phyloP scores from a whole-genome alignment of 2,888 invertebrate genomes.

The Acholoe squamosa region DNA sequence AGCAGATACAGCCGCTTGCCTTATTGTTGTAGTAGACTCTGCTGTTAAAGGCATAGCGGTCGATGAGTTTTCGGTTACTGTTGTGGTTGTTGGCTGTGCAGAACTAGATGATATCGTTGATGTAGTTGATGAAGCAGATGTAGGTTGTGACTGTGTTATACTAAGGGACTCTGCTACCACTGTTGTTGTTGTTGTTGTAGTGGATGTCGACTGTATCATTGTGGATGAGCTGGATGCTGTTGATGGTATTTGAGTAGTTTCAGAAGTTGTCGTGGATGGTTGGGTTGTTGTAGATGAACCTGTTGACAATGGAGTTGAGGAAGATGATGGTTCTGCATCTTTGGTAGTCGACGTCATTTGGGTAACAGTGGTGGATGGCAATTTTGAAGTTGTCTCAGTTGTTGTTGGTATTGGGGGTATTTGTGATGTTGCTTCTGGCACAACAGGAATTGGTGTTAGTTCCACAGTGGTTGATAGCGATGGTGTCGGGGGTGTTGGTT shows the following conservation, averaged over 20 bases:
- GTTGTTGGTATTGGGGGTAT: not conserved
- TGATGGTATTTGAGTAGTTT: too few relatives aligned
- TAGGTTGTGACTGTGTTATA: too few relatives aligned
- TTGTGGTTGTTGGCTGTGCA: not conserved
- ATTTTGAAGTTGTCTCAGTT: not conserved
- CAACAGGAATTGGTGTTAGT: not conserved
- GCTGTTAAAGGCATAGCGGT: conserved; percentile 6
- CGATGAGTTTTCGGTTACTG: not conserved
- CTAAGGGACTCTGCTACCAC: too few relatives aligned
- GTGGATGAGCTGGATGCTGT: too few relatives aligned
- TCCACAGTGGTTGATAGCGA: not conserved
- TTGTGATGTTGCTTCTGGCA: not conserved
- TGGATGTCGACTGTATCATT: too few relatives aligned
- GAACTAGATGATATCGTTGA: not conserved
- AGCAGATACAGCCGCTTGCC: not conserved
- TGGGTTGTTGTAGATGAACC: too few relatives aligned
- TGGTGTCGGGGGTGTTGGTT: too few relatives aligned
- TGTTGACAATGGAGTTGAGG: too few relatives aligned
- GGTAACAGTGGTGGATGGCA: not conserved
- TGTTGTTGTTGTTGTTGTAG: too few relatives aligned
- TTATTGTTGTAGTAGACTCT: not conserved
- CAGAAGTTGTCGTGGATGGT: too few relatives aligned
- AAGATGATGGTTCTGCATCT: too few relatives aligned
- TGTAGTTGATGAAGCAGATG: not conserved
- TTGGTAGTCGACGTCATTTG: too few relatives aligned